Base-by-base conservation (phyloP, 2,113 vertebrate species). In the Ctenodactylus gundi region DNA sequence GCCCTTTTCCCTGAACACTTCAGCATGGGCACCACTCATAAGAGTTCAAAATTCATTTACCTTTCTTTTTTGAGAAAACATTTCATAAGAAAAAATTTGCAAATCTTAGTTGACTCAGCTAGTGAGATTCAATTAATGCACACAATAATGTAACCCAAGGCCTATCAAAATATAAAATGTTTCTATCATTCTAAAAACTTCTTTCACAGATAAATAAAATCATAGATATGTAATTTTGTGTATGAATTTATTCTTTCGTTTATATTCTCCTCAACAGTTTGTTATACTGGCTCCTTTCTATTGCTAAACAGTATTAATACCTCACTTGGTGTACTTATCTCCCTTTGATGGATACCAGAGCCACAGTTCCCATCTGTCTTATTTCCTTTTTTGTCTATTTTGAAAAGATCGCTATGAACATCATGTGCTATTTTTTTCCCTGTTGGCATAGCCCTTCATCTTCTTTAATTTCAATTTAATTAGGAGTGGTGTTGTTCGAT, bases 151-250 rank as follows among this genome's bases (percentile, higher is more conserved):
- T 46, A 75, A 46, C 7, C 15, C 6, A n/a, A 88, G 14, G 5
- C 0, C 12, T 41, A 7, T 39, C 5, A 65, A 91, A 29, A 15
- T 5, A n/a, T 3, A 68, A 34, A 46, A 31, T 1, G 18, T 76
- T 58, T 53, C 25, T 12, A 10, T 17, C 21, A 34, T 20, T 64
- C 36, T 29, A 39, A 51, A 67, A 21, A 3, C 36, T 80, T 51
- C 25, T 17, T 6, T 1, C 23, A 9, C 18, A 11, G 20, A 14
- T 55, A 46, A 41, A 57, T 57, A 77, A 18, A 46, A 29, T 41
- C 13, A 15, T 21, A 21, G 21, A 4, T 9, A 1, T 0, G 34
- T 7, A 29, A 3, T 41, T 62, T 31, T 3, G 34, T 20, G 21
- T 46, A n/a, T 55, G 70, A 6, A n/a, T n/a, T n/a, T n/a, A n/a